These are phyloP conservation scores for Meloidogyne floridensis DNA, from an alignment of 1,140 invertebrate genomes.

Conservation along the genomic window DNA sequence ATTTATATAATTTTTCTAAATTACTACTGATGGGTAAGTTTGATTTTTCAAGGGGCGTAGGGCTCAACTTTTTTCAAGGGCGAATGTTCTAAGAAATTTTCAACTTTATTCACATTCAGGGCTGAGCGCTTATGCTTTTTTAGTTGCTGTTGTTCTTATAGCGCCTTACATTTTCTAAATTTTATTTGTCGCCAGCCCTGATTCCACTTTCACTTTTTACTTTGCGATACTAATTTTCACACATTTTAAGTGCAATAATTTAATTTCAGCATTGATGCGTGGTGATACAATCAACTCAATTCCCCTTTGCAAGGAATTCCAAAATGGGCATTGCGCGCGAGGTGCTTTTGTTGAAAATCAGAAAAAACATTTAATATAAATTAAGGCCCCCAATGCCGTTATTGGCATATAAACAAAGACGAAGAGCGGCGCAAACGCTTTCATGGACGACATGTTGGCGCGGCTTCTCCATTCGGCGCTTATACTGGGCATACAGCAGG, in stretches of 20 bases:
- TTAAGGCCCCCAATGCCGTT: conserved; percentile 27
- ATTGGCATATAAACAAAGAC: conserved; percentile 41
- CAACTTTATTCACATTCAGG: too few relatives aligned
- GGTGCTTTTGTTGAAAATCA: background rate
- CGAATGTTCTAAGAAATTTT: too few relatives aligned
- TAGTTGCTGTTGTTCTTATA: background rate
- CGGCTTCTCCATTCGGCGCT: conserved; percentile 24
- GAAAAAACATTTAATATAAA: too few relatives aligned
- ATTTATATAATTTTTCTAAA: conserved; percentile 5
- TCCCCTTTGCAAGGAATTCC: conserved; percentile 57
- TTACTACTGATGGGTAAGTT: too few relatives aligned
- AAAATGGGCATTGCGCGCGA: conserved; percentile 35
- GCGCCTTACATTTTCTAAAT: background rate
- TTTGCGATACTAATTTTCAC: background rate
- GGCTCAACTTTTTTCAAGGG: too few relatives aligned
- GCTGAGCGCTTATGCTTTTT: background rate
- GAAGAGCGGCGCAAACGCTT: conserved; percentile 38
- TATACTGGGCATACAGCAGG: conserved; percentile 14
- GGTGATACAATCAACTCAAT: conserved; percentile 61
- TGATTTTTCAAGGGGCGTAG: too few relatives aligned
- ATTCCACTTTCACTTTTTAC: background rate
- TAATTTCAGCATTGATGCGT: conserved; percentile 44
- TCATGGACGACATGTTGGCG: conserved; percentile 22
- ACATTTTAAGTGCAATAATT: background rate
- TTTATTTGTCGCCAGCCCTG: background rate